Percentiles rank a stretch among this genome's conserved stretches.
Evolutionary conservation across 2,113 vertebrate species (phyloP).

Genomic region (Crypturellus undulatus): DNA sequence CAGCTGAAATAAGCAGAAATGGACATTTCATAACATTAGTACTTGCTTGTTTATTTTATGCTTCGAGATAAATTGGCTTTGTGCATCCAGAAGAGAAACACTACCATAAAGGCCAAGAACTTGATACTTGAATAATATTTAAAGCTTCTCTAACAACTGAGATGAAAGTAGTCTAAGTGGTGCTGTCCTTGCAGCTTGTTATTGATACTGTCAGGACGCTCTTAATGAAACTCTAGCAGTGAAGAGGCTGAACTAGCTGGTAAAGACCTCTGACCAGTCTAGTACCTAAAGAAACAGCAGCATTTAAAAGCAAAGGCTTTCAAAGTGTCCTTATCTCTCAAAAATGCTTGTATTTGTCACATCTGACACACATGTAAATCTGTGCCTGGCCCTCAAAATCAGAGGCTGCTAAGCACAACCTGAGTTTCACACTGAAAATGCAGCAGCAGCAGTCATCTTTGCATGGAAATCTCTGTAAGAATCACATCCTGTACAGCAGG

Average conservation of each 20-base stretch:
- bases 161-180: not conserved
- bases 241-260: not conserved
- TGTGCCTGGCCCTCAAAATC: not conserved
- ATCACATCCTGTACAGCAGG: not conserved
- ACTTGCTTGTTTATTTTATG: slow-evolving; percentile 52
- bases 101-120: slow-evolving; percentile 48
- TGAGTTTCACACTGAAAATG: not conserved
- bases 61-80: slow-evolving; percentile 43
- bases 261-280: not conserved
- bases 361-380: not conserved
- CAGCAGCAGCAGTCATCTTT: not conserved
- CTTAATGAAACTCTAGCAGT: not conserved
- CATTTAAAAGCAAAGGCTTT: not conserved
- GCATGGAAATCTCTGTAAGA: not conserved
- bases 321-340: not conserved
- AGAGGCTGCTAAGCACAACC: not conserved
- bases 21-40: slow-evolving; percentile 47
- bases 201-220: not conserved
- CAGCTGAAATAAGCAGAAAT: slow-evolving; percentile 68
- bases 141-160: slow-evolving; percentile 16
- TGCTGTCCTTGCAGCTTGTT: not conserved
- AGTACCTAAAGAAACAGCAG: not conserved
- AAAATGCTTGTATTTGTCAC: not conserved
- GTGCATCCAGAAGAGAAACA: slow-evolving; percentile 18
- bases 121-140: slow-evolving; percentile 39